Evolutionary conservation across 2,797 vertebrate genomes (phyloP).

Genomic region (Meda fulgida): DNA sequence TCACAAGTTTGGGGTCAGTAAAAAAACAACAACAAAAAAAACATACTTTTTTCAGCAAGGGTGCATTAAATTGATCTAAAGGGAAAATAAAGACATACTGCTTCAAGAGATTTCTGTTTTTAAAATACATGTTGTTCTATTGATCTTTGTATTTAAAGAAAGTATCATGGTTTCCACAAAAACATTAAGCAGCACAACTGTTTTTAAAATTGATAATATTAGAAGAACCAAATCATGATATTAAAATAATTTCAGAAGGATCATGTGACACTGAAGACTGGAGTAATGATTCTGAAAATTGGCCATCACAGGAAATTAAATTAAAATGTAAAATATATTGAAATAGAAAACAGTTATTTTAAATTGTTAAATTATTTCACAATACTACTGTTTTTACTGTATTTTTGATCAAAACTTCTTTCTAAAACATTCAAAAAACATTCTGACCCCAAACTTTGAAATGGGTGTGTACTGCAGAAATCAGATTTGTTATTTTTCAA

Average conservation of each 20-base stretch:
- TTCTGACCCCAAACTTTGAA: neutral
- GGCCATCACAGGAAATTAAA: neutral
- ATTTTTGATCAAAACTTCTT: neutral
- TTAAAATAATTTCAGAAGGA: neutral
- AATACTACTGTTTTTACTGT: neutral
- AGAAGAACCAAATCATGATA: neutral
- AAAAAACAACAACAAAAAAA: neutral
- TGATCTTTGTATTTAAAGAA: neutral
- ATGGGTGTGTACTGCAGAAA: neutral
- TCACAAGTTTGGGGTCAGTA: neutral
- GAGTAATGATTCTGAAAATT: neutral
- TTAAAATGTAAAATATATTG: neutral
- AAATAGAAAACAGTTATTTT: neutral
- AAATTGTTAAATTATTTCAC: neutral
- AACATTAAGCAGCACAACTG: neutral
- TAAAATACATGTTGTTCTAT: neutral
- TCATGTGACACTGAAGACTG: neutral
- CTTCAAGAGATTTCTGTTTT: neutral
- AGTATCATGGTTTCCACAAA: neutral
- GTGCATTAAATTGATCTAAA: neutral
- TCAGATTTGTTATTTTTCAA: slow-evolving; percentile 56
- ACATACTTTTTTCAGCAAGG: neutral
- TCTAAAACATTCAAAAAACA: neutral
- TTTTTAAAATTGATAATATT: neutral
- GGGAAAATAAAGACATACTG: neutral